Percentiles rank a stretch among this genome's conserved stretches.
These are phyloP conservation scores for Myripristis murdjan DNA, from an alignment of 2,797 vertebrate genomes.

Conservation along the genomic window DNA sequence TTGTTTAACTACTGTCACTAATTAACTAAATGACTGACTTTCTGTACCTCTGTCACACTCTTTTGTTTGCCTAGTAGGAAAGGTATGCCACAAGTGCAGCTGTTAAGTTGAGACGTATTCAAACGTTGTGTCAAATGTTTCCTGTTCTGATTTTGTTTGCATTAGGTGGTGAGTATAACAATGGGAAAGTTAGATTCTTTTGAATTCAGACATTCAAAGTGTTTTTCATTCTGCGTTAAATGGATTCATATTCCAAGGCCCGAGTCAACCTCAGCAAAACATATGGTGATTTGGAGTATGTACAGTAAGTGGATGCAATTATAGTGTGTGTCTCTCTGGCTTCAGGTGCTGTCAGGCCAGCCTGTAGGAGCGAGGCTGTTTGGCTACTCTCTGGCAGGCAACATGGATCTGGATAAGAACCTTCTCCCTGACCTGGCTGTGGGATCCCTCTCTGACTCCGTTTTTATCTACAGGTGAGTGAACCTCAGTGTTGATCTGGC, in stretches of 20 bases:
- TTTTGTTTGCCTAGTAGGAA: background rate
- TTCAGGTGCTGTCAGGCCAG: conserved; percentile 87
- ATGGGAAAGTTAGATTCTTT: too few species aligned
- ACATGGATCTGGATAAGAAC: conserved; percentile 96
- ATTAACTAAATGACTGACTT: background rate
- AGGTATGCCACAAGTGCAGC: too few species aligned
- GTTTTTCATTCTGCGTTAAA: too few species aligned
- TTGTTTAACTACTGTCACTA: background rate
- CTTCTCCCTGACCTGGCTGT: conserved; percentile 94
- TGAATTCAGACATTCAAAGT: too few species aligned
- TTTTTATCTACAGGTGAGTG: conserved; percentile 91
- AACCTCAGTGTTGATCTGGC: background rate
- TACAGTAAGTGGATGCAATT: background rate
- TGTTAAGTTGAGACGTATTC: too few species aligned
- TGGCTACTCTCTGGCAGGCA: conserved; percentile 96
- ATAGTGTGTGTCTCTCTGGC: conserved; percentile 6
- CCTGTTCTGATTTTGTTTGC: too few species aligned
- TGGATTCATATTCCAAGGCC: too few species aligned
- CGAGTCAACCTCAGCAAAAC: too few species aligned
- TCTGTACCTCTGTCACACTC: background rate
- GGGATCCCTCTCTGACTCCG: conserved; percentile 94
- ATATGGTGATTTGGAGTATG: background rate
- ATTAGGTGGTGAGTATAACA: too few species aligned
- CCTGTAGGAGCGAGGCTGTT: conserved; percentile 81
- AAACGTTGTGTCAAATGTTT: too few species aligned